Percentiles rank a stretch among this genome's conserved stretches.
Evolutionary conservation across 2,113 vertebrate genomes (phyloP).

Genomic region (Nerophis ophidion): DNA sequence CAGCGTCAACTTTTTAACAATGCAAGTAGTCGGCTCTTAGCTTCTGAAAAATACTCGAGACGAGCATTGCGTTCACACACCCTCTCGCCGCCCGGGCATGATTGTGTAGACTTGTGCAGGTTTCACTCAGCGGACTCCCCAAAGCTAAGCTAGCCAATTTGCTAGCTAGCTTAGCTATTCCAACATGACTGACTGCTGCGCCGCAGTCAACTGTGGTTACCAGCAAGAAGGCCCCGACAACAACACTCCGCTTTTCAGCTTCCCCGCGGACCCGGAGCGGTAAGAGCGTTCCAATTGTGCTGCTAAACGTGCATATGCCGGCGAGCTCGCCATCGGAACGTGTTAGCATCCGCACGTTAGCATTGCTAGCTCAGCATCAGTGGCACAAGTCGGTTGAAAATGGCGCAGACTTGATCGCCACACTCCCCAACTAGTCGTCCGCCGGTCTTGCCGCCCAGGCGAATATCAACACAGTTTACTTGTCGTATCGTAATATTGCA

Average conservation of each 20-base stretch:
- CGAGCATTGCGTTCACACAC: slow-evolving; percentile 5
- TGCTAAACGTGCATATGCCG: background rate
- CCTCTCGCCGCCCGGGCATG: slow-evolving; percentile 42
- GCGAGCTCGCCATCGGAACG: slow-evolving; percentile 27
- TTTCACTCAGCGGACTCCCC: slow-evolving; percentile 44
- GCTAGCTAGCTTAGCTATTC: slow-evolving; percentile 59
- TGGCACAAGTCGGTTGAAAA: slow-evolving; percentile 64
- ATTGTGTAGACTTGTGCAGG: slow-evolving; percentile 45
- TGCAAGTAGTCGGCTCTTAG: slow-evolving; percentile 44
- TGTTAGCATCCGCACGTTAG: slow-evolving; percentile 44
- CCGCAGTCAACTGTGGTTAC: slow-evolving; percentile 83
- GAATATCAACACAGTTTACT: no score
- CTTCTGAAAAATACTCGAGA: slow-evolving; percentile 10
- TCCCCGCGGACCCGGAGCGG: slow-evolving; percentile 74
- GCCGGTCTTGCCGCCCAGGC: no score
- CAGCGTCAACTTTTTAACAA: slow-evolving; percentile 65
- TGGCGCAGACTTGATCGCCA: slow-evolving; percentile 64
- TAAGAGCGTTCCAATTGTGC: slow-evolving; percentile 52
- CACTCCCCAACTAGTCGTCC: background rate
- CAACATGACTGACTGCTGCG: slow-evolving; percentile 87
- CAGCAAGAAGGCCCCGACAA: slow-evolving; percentile 65
- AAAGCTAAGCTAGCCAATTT: slow-evolving; percentile 60
- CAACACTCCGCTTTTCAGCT: slow-evolving; percentile 75
- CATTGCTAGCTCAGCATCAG: slow-evolving; percentile 48
- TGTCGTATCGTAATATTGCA: no score